Evolutionary conservation across 2,113 vertebrate genomes (phyloP).

Genomic region (Poicephalus meyeri): DNA sequence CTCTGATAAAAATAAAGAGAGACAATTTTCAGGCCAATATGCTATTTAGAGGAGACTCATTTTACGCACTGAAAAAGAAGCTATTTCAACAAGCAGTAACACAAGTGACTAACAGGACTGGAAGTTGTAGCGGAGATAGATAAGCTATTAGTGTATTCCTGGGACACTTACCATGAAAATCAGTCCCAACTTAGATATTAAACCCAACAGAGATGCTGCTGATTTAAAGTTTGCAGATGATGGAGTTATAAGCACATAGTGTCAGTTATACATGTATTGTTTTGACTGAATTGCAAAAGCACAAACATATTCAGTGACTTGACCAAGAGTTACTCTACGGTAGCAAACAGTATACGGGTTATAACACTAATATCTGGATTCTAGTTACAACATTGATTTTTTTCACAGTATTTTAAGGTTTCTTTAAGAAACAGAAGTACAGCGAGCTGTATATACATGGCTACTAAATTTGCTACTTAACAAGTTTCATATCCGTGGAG

Average conservation of each 20-base stretch:
- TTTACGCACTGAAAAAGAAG: slow-evolving; percentile 12
- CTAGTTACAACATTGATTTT: neutral
- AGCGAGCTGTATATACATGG: neutral
- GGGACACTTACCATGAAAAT: neutral
- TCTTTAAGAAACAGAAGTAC: neutral
- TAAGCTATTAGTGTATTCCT: neutral
- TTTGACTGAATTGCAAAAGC: neutral
- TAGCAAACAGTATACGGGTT: neutral
- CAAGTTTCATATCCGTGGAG: neutral
- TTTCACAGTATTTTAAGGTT: neutral
- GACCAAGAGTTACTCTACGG: neutral
- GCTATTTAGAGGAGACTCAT: slow-evolving; percentile 33
- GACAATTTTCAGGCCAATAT: slow-evolving; percentile 18
- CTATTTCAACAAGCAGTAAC: neutral
- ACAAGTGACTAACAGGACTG: neutral
- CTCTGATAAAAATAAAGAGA: slow-evolving; percentile 26
- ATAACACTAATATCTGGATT: neutral
- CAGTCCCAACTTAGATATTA: neutral
- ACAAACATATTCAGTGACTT: neutral
- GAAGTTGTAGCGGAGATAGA: neutral
- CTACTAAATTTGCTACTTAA: neutral
- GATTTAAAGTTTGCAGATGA: neutral
- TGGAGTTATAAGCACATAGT: neutral
- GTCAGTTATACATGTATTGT: neutral
- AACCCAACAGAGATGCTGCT: neutral